A percentile compares a stretch with the other conserved stretches of the same genome.
Evolutionary conservation across 2,113 vertebrate genomes (phyloP).

Genomic region (Thamnophis sirtalis): DNA sequence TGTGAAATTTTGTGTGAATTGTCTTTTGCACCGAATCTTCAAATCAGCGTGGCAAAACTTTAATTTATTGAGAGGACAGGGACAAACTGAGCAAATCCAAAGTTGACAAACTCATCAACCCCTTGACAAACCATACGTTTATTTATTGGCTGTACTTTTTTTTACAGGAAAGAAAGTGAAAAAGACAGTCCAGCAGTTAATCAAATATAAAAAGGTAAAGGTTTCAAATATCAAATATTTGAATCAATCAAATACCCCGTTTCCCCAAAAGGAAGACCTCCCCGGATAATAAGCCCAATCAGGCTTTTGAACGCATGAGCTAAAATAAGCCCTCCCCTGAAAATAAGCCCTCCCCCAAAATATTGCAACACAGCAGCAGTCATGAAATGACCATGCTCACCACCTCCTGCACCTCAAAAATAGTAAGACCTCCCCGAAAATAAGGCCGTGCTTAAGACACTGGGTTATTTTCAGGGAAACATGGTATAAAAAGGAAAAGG

Average conservation of each 20-base stretch:
- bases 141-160: neutral
- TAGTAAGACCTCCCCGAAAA: too few species aligned
- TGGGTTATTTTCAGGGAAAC: too few species aligned
- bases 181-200: neutral
- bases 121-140: neutral
- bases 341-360: too few species aligned
- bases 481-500: neutral
- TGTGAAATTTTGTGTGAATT: neutral
- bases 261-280: too few species aligned
- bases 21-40: neutral
- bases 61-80: neutral
- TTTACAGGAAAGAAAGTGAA: neutral
- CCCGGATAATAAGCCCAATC: too few species aligned
- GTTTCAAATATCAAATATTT: neutral
- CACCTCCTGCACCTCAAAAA: too few species aligned
- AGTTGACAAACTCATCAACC: neutral
- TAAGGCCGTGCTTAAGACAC: too few species aligned
- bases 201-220: neutral
- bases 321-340: too few species aligned
- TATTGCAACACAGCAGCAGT: too few species aligned
- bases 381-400: too few species aligned
- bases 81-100: neutral
- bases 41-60: neutral
- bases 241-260: neutral
- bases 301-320: too few species aligned